Conservation (phyloP, 2,113 vertebrate species). For the Phainopepla nitens region DNA sequence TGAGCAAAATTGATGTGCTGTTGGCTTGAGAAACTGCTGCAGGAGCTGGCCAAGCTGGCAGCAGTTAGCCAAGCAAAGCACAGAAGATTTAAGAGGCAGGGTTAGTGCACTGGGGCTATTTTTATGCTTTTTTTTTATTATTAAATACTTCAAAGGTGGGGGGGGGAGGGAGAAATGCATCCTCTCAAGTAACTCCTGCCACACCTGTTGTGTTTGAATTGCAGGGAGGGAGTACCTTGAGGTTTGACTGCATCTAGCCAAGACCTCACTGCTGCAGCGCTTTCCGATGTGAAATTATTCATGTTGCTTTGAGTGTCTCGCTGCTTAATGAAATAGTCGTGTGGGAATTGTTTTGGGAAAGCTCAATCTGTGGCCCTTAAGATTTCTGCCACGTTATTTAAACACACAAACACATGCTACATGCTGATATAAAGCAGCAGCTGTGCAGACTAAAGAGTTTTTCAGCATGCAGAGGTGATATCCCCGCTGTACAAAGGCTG, state of each 20-base stretch:
- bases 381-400: neutral
- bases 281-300: neutral
- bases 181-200: conserved; percentile 30
- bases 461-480: accelerated
- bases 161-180: neutral
- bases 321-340: neutral
- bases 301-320: neutral
- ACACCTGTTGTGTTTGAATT: neutral
- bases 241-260: neutral
- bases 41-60: conserved; percentile 62
- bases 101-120: conserved; percentile 51
- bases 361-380: neutral
- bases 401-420: neutral
- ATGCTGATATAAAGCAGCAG: neutral
- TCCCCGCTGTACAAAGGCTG: neutral
- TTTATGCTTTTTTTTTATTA: conserved; percentile 53
- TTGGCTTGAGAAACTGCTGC: conserved; percentile 59
- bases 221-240: neutral
- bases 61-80: conserved; percentile 16
- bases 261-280: neutral
- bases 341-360: neutral
- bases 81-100: conserved; percentile 64
- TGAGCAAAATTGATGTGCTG: conserved; percentile 58
- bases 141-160: conserved; percentile 34
- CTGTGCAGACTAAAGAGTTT: neutral